Conservation (phyloP, 2,888 invertebrate species). For the Lapara coniferarum region DNA sequence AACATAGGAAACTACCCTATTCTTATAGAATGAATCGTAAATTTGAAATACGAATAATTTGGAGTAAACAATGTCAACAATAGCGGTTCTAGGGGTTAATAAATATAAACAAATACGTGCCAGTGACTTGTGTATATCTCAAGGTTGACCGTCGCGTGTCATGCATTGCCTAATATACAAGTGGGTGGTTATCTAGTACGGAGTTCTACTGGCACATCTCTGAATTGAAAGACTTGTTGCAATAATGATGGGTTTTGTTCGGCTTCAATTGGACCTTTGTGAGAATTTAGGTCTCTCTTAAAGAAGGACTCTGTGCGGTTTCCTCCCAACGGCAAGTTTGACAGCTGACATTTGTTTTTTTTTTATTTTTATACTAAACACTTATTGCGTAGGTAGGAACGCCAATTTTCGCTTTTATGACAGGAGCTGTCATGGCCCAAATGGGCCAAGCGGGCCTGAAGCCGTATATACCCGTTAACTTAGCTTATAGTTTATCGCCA, state of each 20-base stretch:
- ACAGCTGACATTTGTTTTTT: too few relatives aligned
- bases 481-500: too few relatives aligned
- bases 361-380: too few relatives aligned
- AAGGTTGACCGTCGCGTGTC: slow-evolving; percentile 19
- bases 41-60: neutral
- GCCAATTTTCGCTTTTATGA: too few relatives aligned
- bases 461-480: too few relatives aligned
- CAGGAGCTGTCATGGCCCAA: too few relatives aligned
- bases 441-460: too few relatives aligned
- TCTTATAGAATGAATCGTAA: neutral
- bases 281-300: neutral
- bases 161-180: slow-evolving; percentile 26
- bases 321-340: too few relatives aligned
- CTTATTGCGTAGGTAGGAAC: too few relatives aligned
- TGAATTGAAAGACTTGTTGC: slow-evolving; percentile 16
- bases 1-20: too few relatives aligned
- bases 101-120: slow-evolving; percentile 26
- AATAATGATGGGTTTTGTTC: neutral
- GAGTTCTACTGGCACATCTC: slow-evolving; percentile 4
- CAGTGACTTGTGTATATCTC: slow-evolving; percentile 22
- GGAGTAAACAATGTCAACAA: slow-evolving; percentile 6
- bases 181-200: slow-evolving; percentile 26
- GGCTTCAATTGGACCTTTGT: neutral
- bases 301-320: too few relatives aligned
- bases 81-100: slow-evolving; percentile 2